These are phyloP conservation scores for Leuciscus idus DNA, from an alignment of 2,113 vertebrate genomes.

Conservation along the genomic window DNA sequence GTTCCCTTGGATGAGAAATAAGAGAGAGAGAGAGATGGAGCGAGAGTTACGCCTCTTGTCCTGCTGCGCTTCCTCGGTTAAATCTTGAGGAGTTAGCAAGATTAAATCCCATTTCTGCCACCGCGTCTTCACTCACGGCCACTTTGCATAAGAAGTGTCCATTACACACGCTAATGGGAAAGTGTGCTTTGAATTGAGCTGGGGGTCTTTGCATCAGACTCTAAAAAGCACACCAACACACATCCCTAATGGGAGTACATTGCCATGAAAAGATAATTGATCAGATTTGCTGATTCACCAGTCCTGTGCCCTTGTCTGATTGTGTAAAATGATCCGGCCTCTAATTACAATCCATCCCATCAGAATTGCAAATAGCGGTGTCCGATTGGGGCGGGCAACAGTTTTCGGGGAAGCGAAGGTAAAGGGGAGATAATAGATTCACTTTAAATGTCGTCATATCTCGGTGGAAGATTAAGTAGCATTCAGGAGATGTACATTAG, in stretches of 20 bases:
- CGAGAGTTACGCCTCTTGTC: conserved; percentile 27
- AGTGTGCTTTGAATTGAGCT: conserved; percentile 62
- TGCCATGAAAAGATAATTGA: conserved; percentile 71
- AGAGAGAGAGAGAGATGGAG: conserved; percentile 9
- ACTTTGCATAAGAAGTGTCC: conserved; percentile 65
- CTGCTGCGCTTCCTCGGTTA: conserved; percentile 46
- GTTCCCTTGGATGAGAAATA: conserved; percentile 28
- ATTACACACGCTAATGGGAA: conserved; percentile 66
- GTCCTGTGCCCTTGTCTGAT: conserved; percentile 77
- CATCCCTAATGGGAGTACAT: conserved; percentile 58
- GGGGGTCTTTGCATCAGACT: conserved; percentile 55
- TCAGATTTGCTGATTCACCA: conserved; percentile 78
- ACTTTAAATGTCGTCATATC: conserved; percentile 69
- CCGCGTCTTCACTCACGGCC: conserved; percentile 47
- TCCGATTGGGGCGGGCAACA: conserved; percentile 68
- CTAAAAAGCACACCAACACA: conserved; percentile 51
- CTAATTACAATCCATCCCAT: conserved; percentile 73
- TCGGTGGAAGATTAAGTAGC: conserved; percentile 46
- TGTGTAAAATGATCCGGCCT: conserved; percentile 71
- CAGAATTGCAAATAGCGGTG: conserved; percentile 79
- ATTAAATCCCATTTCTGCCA: conserved; percentile 61
- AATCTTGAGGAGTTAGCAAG: conserved; percentile 59
- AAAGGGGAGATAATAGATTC: conserved; percentile 69
- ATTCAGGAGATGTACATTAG: conserved; percentile 43
- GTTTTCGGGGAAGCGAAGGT: conserved; percentile 71